Evolutionary conservation across 2,113 vertebrate genomes (phyloP), one percentile per base, ranked within the genome.

Genomic region (Xiphias gladius): DNA sequence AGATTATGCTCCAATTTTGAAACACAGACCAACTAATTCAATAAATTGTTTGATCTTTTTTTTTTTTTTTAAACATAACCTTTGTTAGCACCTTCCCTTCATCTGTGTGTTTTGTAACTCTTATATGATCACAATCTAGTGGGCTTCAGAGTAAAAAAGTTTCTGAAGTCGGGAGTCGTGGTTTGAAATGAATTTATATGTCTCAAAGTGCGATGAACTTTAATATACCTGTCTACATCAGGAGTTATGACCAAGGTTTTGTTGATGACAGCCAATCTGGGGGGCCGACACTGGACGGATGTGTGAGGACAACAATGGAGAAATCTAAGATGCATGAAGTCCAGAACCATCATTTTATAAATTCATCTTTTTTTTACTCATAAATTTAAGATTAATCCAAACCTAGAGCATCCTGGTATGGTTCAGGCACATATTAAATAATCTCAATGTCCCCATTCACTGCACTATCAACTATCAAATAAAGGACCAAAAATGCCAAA

Each of bases 21-120:
- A 16, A 55, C 11, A 26, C 52, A 39, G 1, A 37, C 17, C 8
- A 52, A 22, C 52, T 24, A 30, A 54, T 32, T 24, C 24, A 35
- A 64, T 10, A 46, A 22, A 57, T 57, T 0, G 55, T 72, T 76
- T 37, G 24, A 73, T 48, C 0, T n/a, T n/a, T n/a, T n/a, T 5
- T 19, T 30, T 74, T 59, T 16, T 20, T 30, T 30, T 28, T 17
- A 65, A 76, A 28, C 41, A 76, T 17, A 55, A 66, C n/a, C n/a
- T n/a, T n/a, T n/a, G n/a, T n/a, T n/a, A n/a, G n/a, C n/a, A n/a
- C 35, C n/a, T 37, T 68, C 4, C 2, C 48, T 76, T 30, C 32
- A 35, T 35, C 52, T 54, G 66, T 32, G 8, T 16, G 30, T 63
- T 69, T 66, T 28, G 55, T 32, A 63, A 19, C 39, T 74, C 24